These are phyloP conservation scores for Petrocephalus microphthalmus DNA, from an alignment of 2,113 vertebrate genomes.

Conservation along the genomic window DNA sequence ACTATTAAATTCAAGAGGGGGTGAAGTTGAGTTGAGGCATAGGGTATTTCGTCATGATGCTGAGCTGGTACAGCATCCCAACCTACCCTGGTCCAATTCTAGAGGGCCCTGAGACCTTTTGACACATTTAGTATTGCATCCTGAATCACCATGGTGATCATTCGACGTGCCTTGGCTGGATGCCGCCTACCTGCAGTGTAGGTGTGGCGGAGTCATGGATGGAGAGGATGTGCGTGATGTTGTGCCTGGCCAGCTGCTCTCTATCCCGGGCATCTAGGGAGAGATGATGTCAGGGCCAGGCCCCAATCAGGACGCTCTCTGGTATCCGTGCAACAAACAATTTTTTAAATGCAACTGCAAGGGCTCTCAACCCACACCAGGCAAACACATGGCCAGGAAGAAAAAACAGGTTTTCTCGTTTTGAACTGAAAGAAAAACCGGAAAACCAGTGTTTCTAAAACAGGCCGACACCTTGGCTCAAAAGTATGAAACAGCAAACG, in stretches of 20 bases:
- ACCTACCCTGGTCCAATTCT: neutral
- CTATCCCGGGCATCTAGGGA: slow-evolving; percentile 78
- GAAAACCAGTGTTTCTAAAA: slow-evolving; percentile 71
- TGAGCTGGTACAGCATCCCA: neutral
- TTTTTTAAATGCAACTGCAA: slow-evolving; percentile 37
- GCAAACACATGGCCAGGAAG: slow-evolving; percentile 42
- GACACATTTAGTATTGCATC: neutral
- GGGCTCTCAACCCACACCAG: slow-evolving; percentile 27
- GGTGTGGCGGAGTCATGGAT: slow-evolving; percentile 85
- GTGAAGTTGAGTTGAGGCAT: neutral
- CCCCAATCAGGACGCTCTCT: slow-evolving; percentile 21
- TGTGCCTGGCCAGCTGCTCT: slow-evolving; percentile 81
- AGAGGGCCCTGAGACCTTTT: neutral
- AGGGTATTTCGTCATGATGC: neutral
- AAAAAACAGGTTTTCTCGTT: slow-evolving; percentile 50
- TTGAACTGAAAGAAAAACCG: slow-evolving; percentile 69
- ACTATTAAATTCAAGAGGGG: neutral
- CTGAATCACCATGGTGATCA: neutral
- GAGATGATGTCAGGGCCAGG: neutral
- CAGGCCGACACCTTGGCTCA: slow-evolving; percentile 60
- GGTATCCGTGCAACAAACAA: slow-evolving; percentile 29
- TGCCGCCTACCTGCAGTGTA: slow-evolving; percentile 74
- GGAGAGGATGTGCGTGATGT: slow-evolving; percentile 87
- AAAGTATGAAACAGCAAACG: slow-evolving; percentile 66
- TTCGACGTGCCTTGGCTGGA: neutral